A percentile compares a stretch with the other conserved stretches of the same genome.
Conservation (phyloP, 2,113 vertebrate genomes). For the Solea solea region DNA sequence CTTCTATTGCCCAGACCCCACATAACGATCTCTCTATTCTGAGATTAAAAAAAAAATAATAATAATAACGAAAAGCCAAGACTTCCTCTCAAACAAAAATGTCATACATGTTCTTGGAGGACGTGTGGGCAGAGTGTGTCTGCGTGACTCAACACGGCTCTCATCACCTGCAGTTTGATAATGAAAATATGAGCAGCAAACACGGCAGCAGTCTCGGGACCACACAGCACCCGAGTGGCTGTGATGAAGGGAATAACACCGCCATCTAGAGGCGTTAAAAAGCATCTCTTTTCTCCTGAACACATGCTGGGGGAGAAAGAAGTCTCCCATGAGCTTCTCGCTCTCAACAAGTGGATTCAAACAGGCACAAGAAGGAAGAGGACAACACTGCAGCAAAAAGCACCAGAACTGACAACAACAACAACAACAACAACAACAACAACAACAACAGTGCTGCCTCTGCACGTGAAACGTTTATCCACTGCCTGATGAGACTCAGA, state of each 20-base stretch:
- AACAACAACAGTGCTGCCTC: not conserved
- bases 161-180: slow-evolving; percentile 36
- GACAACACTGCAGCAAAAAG: not conserved
- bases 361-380: slow-evolving; percentile 8
- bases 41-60: too few species aligned
- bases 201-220: not conserved
- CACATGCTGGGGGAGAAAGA: not conserved
- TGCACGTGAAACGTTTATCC: slow-evolving; percentile 11
- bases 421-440: slow-evolving; percentile 6
- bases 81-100: too few species aligned
- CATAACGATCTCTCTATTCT: slow-evolving; percentile 2
- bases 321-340: not conserved
- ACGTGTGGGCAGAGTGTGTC: slow-evolving; percentile 6
- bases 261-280: slow-evolving; percentile 71
- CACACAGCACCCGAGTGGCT: not conserved
- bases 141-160: slow-evolving; percentile 25
- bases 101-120: too few species aligned
- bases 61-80: too few species aligned
- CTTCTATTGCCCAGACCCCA: slow-evolving; percentile 25
- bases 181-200: slow-evolving; percentile 9
- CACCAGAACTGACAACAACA: not conserved
- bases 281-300: not conserved
- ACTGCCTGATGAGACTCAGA: slow-evolving; percentile 61
- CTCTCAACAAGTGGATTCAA: slow-evolving; percentile 55
- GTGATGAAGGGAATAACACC: slow-evolving; percentile 70